phyloP scores from a whole-genome alignment of 30 jellyfish, hydroid and myxozoan species.

The Morbakka virulenta region DNA sequence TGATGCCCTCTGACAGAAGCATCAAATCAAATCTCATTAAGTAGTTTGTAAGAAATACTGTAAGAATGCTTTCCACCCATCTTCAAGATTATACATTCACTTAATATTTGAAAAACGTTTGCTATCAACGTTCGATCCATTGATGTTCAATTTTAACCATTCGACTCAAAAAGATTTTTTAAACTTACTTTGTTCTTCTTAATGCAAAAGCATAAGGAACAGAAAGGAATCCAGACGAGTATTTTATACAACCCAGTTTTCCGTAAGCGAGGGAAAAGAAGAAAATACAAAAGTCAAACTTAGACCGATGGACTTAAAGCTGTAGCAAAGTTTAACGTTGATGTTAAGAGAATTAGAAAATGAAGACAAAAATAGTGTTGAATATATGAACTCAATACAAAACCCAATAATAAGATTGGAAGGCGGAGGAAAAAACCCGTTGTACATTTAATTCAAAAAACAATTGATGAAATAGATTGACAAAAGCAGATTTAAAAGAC shows the following conservation, averaged over 20 bases:
- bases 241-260: background rate
- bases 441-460: too few relatives aligned
- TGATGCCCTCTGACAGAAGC: background rate
- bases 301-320: background rate
- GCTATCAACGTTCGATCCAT: too few relatives aligned
- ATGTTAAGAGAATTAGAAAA: background rate
- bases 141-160: too few relatives aligned
- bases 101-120: too few relatives aligned
- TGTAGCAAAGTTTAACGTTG: background rate
- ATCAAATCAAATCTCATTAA: background rate
- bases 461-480: background rate
- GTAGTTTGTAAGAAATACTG: background rate
- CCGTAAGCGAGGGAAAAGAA: too few relatives aligned
- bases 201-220: background rate
- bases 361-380: background rate
- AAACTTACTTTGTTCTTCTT: too few relatives aligned
- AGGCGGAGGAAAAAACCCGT: background rate
- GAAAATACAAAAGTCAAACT: background rate
- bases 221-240: background rate
- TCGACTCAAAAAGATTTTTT: too few relatives aligned
- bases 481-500: background rate
- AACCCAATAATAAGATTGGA: background rate
- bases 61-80: background rate
- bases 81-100: background rate
- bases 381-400: background rate